These are phyloP conservation scores for Charadrius vociferus DNA, from an alignment of 2,113 vertebrate genomes.

Conservation along the genomic window DNA sequence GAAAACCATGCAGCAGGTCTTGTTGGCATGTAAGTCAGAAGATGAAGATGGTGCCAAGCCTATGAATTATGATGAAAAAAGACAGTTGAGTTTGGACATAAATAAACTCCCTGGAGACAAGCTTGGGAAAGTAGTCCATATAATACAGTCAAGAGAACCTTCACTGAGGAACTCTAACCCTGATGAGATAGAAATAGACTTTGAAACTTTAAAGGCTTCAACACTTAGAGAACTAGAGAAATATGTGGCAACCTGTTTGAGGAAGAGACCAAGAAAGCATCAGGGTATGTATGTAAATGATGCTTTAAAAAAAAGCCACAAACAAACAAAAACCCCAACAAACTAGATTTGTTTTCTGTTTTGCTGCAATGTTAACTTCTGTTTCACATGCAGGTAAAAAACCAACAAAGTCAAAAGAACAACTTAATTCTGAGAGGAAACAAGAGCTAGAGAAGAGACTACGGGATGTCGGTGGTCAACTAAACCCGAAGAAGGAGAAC, in stretches of 20 bases:
- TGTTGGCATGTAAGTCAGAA: conserved; percentile 60
- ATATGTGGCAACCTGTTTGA: conserved; percentile 82
- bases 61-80: conserved; percentile 89
- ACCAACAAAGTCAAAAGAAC: conserved; percentile 65
- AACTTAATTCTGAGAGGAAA: conserved; percentile 65
- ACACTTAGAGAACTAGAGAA: conserved; percentile 86
- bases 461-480: conserved; percentile 63
- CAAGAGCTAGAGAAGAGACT: conserved; percentile 70
- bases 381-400: conserved; percentile 65
- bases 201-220: conserved; percentile 87
- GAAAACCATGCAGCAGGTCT: conserved; percentile 52
- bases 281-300: conserved; percentile 63
- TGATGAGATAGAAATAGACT: conserved; percentile 88
- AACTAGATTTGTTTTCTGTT: not conserved
- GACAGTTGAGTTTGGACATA: conserved; percentile 85
- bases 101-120: conserved; percentile 88
- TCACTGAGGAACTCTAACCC: conserved; percentile 74
- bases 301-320: not conserved
- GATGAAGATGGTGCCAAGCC: conserved; percentile 71
- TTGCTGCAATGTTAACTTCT: not conserved
- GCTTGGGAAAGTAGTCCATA: conserved; percentile 82
- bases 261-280: conserved; percentile 72
- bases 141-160: conserved; percentile 86
- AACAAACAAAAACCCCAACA: too few relatives aligned
- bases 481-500: conserved; percentile 64